Evolutionary conservation across 2,888 invertebrate genomes (phyloP).

Genomic region (Syritta pipiens): DNA sequence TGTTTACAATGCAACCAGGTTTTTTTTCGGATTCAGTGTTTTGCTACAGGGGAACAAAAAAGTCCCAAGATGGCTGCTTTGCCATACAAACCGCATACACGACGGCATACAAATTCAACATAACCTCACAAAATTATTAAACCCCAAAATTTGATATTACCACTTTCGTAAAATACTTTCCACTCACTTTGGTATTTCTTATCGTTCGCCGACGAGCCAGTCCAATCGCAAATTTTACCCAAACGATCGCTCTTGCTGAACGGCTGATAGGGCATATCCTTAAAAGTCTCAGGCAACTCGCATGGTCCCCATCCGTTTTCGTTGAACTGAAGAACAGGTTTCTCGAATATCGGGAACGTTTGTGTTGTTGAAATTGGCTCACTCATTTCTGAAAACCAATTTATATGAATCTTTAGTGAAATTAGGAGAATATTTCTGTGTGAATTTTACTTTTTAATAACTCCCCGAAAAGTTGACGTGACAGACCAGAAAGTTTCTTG

Average conservation of each 20-base stretch:
- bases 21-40: slow-evolving; percentile 23
- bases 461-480: slow-evolving; percentile 65
- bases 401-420: not conserved
- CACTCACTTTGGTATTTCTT: slow-evolving; percentile 94
- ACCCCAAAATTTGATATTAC: not conserved
- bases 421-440: not conserved
- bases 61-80: slow-evolving; percentile 54
- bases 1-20: slow-evolving; percentile 39
- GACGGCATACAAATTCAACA: slow-evolving; percentile 35
- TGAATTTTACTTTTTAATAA: slow-evolving; percentile 45
- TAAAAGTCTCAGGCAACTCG: slow-evolving; percentile 94
- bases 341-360: slow-evolving; percentile 73
- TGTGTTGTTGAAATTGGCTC: slow-evolving; percentile 75
- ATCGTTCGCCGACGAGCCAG: slow-evolving; percentile 93
- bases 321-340: slow-evolving; percentile 77
- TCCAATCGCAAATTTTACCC: slow-evolving; percentile 99
- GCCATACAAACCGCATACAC: slow-evolving; percentile 24
- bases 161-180: not conserved
- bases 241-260: slow-evolving; percentile 99
- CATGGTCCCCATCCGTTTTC: slow-evolving; percentile 96
- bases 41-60: slow-evolving; percentile 17
- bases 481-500: slow-evolving; percentile 52
- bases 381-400: slow-evolving; percentile 62
- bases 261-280: slow-evolving; percentile 92
- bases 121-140: slow-evolving; percentile 40